Evolutionary conservation across 1,140 invertebrate genomes (phyloP), one percentile per base, ranked within the genome.

Genomic region (Magallana angulata): DNA sequence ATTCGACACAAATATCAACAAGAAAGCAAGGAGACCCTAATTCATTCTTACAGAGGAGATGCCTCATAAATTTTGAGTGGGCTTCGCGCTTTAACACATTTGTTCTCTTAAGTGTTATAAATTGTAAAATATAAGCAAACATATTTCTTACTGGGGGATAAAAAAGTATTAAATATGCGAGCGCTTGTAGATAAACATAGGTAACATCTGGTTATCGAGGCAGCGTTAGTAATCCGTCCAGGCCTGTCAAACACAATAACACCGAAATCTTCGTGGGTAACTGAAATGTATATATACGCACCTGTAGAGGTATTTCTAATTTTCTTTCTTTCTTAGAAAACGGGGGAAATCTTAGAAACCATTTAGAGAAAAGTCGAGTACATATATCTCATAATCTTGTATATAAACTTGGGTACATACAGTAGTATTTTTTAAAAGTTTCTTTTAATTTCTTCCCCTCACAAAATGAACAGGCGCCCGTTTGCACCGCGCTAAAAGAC

Each of bases 161-260:
- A 76, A 36, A 48, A 48, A 36, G 36, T 24, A n/a, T 9, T 71
- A 9, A 30, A 76, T 76, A 76, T 48, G 36, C 36, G 36, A 76
- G 68, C 8, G 24, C 24, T 30, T 8, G 68, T 76, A 76, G 24
- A 76, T 36, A 76, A 36, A 76, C 68, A 36, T 2, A 36, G 24
- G 68, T 24, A 76, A 76, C 68, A 76, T 18, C 18, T 36, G 68
- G 68, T 76, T 30, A 76, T 76, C 68, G 68, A 12, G 24, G 30
- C 12, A 48, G 36, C 3, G 36, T 48, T 48, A 48, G 60, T 62
- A 76, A 76, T 76, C 68, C 14, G 68, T 30, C 36, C 30, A 76
- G 36, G 36, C 68, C 68, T 76, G 68, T 76, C 68, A 76, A 30
- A 76, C 36, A 30, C 12, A 18, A 76, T 30, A 76, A 30, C 36